Base-by-base conservation (phyloP, 2,797 vertebrate genomes). In the Todus mexicanus region DNA sequence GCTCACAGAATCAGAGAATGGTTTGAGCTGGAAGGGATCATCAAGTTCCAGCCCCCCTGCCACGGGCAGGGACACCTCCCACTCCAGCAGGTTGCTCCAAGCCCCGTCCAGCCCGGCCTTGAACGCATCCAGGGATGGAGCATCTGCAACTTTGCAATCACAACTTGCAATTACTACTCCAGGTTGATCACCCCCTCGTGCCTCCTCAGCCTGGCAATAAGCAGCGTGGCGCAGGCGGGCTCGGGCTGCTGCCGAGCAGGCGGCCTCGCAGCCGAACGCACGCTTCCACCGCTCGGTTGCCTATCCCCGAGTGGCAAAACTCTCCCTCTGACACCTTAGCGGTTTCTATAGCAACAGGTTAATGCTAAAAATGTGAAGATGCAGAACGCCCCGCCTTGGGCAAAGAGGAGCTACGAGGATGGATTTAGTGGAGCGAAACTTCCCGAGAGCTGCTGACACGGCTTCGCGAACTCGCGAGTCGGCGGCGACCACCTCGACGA, bases 311-410 rank as follows among this genome's bases (percentile, higher is more conserved):
- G 57, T 90, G 87, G 78, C 83, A 91, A 94, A 94, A 86, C 78
- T 47, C 83, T 93, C 89, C 78, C 65, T 94, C 90, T 87, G 89
- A 92, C 92, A 96, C 84, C 83, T 77, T 75, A 69, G 60, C 10
- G 19, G 95, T 97, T 97, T 94, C 96, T 91, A 97, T 96, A 93
- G 96, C 64, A 96, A 97, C 96, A 88, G 87, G 81, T 94, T 92
- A 94, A 93, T 73, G 89, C 92, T 92, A 95, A 92, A 94, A 95
- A 84, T 89, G 91, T 60, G 40, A n/a, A 84, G 66, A 84, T 64
- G 76, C 81, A 92, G 90, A 94, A 95, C 56, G 69, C 82, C 86
- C 64, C 76, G 4, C 64, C 76, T 56, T 92, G 94, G 91, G 86
- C 89, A 83, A 91, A 83, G 54, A 91, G 76, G 63, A 91, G 87